Conservation (phyloP, 2,888 invertebrate species). For the Pollenia amentaria region DNA sequence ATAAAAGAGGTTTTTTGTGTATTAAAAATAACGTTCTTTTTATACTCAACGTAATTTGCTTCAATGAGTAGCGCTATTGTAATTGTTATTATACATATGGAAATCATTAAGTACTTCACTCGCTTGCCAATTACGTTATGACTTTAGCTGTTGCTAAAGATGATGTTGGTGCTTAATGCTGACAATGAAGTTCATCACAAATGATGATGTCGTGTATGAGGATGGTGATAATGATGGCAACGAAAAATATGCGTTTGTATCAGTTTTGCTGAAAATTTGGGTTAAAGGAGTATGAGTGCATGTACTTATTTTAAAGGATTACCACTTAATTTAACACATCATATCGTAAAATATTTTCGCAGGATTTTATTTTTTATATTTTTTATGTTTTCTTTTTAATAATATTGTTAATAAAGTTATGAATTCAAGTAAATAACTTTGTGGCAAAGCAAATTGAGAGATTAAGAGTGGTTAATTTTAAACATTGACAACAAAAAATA, state of each 20-base stretch:
- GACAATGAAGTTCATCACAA: constrained; percentile 20
- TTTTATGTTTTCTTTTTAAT: constrained; percentile 28
- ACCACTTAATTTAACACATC: constrained; percentile 70
- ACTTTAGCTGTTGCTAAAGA: not conserved
- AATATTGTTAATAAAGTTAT: constrained; percentile 33
- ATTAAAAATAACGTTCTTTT: constrained; percentile 63
- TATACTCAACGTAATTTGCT: constrained; percentile 65
- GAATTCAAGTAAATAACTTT: constrained; percentile 2
- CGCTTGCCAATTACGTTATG: constrained; percentile 15
- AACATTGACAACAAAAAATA: no score
- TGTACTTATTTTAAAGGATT: constrained; percentile 60
- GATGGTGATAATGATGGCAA: constrained; percentile 27
- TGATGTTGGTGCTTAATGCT: constrained; percentile 14
- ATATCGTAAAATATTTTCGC: not conserved
- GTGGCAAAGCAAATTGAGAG: no score
- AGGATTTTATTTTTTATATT: not conserved
- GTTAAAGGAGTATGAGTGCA: constrained; percentile 10
- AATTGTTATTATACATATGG: constrained; percentile 66
- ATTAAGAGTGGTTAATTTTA: no score
- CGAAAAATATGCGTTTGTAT: constrained; percentile 16
- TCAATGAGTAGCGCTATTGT: constrained; percentile 64
- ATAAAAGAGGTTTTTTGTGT: constrained; percentile 4
- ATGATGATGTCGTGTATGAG: constrained; percentile 26
- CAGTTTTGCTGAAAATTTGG: constrained; percentile 21
- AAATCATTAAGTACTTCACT: constrained; percentile 64